Evolutionary conservation across 2,113 vertebrate genomes (phyloP), one percentile per base, ranked within the genome.

Genomic region (Atlantisia rogersi): DNA sequence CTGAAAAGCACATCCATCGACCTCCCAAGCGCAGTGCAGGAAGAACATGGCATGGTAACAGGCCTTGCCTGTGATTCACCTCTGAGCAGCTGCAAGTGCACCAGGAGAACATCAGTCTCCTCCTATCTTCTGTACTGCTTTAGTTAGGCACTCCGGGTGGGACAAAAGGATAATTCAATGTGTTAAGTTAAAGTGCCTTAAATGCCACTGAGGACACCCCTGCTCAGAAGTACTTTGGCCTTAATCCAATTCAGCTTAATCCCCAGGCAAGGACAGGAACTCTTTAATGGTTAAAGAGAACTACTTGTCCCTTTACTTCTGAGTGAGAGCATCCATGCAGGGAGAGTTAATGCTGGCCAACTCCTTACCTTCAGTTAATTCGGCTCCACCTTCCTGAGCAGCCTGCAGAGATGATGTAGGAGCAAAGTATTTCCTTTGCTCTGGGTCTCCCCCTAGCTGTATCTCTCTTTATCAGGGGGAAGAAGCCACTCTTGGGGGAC

Each of bases 251-350:
- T 76, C 84, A 76, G 80, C 37, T 94, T 86, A 94, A 94, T 95
- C 74, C 86, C 88, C 76, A 64, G 76, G 53, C 77, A 92, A 86
- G 86, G 58, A 84, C 16, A 44, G 74, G 67, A 92, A 87, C 62
- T 85, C 84, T 96, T 94, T 90, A 95, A 96, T 35, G 82, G 88
- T 90, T 86, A 86, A 86, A 90, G 71, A 92, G 71, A 95, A 81
- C 60, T 70, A 15, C 48, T 3, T 11, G 48, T 84, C 62, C 48
- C 56, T 92, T 93, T 62, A 86, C 16, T 82, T 86, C 80, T 76
- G 62, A 95, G 14, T 6, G 56, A 95, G 50, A 81, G 73, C 85
- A 93, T 65, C 76, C 88, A 81, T 0, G 0, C 31, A 46, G 69
- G 52, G 83, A 65, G 39, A 73, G 53, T 32, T 58, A 73, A 69